phyloP scores from a whole-genome alignment of 1,140 invertebrate species.

The Bombyx mori region ASM3026992v2 NC_085119.1:6058501-6059000 shows the following conservation, averaged over 20 bases:
- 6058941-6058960: too few relatives aligned
- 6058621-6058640: neutral
- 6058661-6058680: conserved; percentile 29
- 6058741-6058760: conserved; percentile 39
- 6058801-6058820: conserved; percentile 47
- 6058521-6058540: too few relatives aligned
- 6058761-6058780: conserved; percentile 33
- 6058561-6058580: too few relatives aligned
- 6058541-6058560: too few relatives aligned
- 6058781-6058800: conserved; percentile 56
- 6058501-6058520: too few relatives aligned
- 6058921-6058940: conserved; percentile 1
- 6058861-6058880: conserved; percentile 20
- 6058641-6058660: neutral
- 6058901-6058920: conserved; percentile 14
- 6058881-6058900: conserved; percentile 21
- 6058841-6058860: conserved; percentile 21
- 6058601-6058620: neutral
- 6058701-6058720: conserved; percentile 31
- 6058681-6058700: conserved; percentile 13
- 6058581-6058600: too few relatives aligned
- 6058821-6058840: conserved; percentile 19
- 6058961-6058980: too few relatives aligned
- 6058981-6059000: too few relatives aligned
- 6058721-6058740: conserved; percentile 40